Conservation (phyloP, 2,888 invertebrate genomes). For the Ryuthela nishihirai region DNA sequence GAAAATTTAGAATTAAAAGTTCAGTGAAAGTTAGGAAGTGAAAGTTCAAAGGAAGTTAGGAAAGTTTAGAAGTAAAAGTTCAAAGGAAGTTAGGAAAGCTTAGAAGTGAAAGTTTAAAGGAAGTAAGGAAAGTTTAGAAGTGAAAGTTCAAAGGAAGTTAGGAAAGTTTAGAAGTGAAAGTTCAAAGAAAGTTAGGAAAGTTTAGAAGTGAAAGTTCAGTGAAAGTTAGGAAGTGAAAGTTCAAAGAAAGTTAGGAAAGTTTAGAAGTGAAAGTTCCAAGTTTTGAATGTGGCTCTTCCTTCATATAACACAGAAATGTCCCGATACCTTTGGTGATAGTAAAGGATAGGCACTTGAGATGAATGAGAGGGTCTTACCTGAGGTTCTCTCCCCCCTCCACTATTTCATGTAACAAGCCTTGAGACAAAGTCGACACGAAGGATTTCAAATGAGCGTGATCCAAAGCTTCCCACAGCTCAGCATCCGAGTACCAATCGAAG, state of each 20-base stretch:
- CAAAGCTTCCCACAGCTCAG: slow-evolving; percentile 51
- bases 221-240: background rate
- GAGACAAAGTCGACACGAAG: slow-evolving; percentile 49
- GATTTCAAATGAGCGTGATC: slow-evolving; percentile 53
- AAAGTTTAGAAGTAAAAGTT: no score
- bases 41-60: no score
- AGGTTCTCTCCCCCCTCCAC: slow-evolving; percentile 52
- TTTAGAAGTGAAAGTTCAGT: background rate
- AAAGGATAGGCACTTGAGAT: background rate
- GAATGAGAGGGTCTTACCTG: slow-evolving; percentile 12
- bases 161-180: no score
- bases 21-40: no score
- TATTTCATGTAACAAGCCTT: slow-evolving; percentile 50
- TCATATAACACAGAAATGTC: no score
- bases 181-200: background rate
- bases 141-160: no score
- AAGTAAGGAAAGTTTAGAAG: no score
- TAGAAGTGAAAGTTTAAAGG: no score
- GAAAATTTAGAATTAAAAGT: no score
- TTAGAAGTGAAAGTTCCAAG: no score
- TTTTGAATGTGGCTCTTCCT: slow-evolving; percentile 9
- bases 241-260: background rate
- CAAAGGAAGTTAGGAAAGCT: no score
- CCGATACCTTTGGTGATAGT: no score
- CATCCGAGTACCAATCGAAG: slow-evolving; percentile 57